Evolutionary conservation across 2,113 vertebrate genomes (phyloP).

Genomic region (Thermophis baileyi): DNA sequence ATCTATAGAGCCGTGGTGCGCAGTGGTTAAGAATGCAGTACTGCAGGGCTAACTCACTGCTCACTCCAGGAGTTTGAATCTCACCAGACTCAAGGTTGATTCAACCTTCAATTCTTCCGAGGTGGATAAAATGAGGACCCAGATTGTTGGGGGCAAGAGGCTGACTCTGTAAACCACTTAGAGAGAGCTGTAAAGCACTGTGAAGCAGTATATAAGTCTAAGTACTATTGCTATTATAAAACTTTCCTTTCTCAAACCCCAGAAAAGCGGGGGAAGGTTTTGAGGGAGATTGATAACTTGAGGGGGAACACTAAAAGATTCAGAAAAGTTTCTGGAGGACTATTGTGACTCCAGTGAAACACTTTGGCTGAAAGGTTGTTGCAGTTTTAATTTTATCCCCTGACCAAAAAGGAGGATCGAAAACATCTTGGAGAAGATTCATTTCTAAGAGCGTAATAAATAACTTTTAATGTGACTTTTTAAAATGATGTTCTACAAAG

Average conservation of each 20-base stretch:
- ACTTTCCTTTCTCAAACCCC: neutral
- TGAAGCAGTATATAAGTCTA: no score
- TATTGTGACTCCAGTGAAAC: neutral
- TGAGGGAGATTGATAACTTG: neutral
- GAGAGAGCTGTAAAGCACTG: no score
- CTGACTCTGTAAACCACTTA: no score
- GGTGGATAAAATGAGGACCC: no score
- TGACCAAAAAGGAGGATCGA: neutral
- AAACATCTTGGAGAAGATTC: neutral
- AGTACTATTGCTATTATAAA: neutral
- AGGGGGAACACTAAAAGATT: neutral
- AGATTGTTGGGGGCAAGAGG: no score
- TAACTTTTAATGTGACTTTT: constrained; percentile 25
- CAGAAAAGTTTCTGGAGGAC: neutral
- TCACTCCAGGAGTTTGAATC: no score
- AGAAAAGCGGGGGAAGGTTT: neutral
- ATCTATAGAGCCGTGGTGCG: no score
- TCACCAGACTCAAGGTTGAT: no score
- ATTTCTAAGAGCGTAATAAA: constrained; percentile 5
- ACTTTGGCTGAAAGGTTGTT: neutral
- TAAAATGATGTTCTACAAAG: constrained; percentile 22
- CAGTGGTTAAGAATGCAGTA: no score
- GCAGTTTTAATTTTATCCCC: neutral
- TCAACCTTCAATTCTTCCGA: no score
- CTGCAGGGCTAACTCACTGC: no score